Evolutionary conservation across 1,140 invertebrate genomes (phyloP).

Genomic region (Hesperophylax magnus): DNA sequence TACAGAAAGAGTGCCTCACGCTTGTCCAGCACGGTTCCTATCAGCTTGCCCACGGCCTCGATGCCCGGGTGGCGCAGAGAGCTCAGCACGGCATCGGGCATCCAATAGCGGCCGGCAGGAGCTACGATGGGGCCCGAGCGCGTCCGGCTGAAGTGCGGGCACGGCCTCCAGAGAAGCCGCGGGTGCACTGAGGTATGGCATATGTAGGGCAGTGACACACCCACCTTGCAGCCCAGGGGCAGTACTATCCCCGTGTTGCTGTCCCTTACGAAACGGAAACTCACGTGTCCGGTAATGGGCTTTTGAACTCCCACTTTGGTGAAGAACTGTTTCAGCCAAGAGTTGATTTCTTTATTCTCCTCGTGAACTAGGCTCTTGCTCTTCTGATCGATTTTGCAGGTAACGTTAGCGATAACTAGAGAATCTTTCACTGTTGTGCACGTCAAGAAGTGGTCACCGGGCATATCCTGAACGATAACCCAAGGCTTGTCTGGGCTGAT

Average conservation of each 20-base stretch:
- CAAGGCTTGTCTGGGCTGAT: constrained; percentile 81
- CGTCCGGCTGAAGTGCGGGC: constrained; percentile 73
- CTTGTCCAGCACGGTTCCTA: constrained; percentile 79
- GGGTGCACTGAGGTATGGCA: constrained; percentile 80
- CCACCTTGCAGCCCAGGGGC: constrained; percentile 79
- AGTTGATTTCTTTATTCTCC: constrained; percentile 76
- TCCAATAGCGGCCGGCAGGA: constrained; percentile 67
- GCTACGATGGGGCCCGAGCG: constrained; percentile 69
- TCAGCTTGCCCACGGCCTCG: constrained; percentile 71
- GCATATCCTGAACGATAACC: constrained; percentile 81
- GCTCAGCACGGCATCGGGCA: constrained; percentile 69
- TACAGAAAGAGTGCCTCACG: constrained; percentile 83
- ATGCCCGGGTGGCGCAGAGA: constrained; percentile 66
- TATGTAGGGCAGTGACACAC: constrained; percentile 83
- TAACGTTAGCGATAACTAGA: constrained; percentile 82
- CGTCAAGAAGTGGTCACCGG: constrained; percentile 81
- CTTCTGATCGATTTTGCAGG: constrained; percentile 78
- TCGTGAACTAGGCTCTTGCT: constrained; percentile 79
- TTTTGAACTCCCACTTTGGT: constrained; percentile 72
- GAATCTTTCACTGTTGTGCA: constrained; percentile 86
- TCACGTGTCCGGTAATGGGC: constrained; percentile 81
- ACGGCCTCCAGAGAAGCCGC: constrained; percentile 75
- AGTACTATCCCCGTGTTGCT: constrained; percentile 67
- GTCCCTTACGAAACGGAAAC: constrained; percentile 71
- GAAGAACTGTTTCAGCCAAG: constrained; percentile 82